A percentile compares a stretch with the other conserved stretches of the same genome.
These are phyloP conservation scores for Geotrypetes seraphini DNA, from an alignment of 2,797 vertebrate genomes.

Conservation along the genomic window DNA sequence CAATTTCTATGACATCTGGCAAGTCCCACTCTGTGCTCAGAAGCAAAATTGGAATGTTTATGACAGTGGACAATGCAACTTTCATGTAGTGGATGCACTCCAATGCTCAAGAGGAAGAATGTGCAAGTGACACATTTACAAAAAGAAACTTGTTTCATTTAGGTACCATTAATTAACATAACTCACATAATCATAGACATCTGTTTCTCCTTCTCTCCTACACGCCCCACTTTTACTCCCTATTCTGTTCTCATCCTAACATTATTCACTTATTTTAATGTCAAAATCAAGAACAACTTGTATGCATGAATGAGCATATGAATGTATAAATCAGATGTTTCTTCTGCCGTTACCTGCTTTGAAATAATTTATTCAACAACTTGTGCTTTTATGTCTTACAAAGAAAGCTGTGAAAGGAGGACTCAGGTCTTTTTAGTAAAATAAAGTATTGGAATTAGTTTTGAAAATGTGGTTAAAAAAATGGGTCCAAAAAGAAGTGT, in stretches of 20 bases:
- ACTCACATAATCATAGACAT: conserved; percentile 69
- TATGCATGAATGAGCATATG: background rate
- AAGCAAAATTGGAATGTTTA: conserved; percentile 56
- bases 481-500: no score
- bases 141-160: conserved; percentile 74
- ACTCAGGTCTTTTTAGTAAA: no score
- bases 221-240: background rate
- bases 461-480: no score
- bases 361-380: no score
- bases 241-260: no score
- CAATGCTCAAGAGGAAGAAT: conserved; percentile 63
- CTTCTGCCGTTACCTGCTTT: no score
- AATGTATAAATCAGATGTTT: no score
- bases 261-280: no score
- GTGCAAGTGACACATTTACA: conserved; percentile 84
- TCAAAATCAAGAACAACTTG: background rate
- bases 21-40: conserved; percentile 60
- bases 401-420: no score
- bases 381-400: no score
- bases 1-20: conserved; percentile 79
- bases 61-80: conserved; percentile 71
- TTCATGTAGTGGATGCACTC: conserved; percentile 68
- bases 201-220: conserved; percentile 57
- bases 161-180: conserved; percentile 65
- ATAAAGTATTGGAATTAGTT: no score